Base-by-base conservation (phyloP, 2,797 vertebrate species). In the Eremophila alpestris region DNA sequence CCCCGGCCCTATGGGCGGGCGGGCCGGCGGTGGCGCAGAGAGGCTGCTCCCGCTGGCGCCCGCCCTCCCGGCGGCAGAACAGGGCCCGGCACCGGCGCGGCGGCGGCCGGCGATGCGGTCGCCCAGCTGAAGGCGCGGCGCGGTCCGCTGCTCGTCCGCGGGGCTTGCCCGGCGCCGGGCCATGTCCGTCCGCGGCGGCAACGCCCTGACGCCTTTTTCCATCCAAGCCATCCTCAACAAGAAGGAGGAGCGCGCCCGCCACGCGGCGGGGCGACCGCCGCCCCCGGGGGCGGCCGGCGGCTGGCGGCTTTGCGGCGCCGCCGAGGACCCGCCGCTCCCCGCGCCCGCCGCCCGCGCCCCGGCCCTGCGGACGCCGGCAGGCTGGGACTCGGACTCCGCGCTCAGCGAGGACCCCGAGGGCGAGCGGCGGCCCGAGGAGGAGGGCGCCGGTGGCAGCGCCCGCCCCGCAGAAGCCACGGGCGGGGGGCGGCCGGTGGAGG, bases 151-250 rank as follows among this genome's bases (percentile, higher is more conserved):
- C 88, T 81, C 41, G 54, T 20, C 67, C 60, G 56, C 38, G 32
- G 11, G 18, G 17, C 89, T 90, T 34, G 55, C 89, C 65, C 64
- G 80, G 60, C 49, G 74, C 84, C 56, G 87, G 92, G 93, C 95
- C 92, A 99, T 99, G 99, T 99, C 99, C 88, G 98, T 99, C 94
- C 99, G 99, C 94, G 98, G 98, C 92, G 98, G 98, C 95, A 97
- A 96, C 97, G 97, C 98, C 92, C 97, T 99, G 96, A 99, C 99
- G 98, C 99, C 99, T 45, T 99, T 99, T 97, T 99, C 99, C 64
- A 99, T 99, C 97, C 99, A 99, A 97, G 99, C 99, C 88, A 99
- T 99, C 96, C 98, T 99, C 87, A 99, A 99, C 98, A 98, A 98
- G 96, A 99, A 99, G 96, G 99, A 99, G 94, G 98, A 98, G 75